Evolutionary conservation across 2,113 vertebrate genomes (phyloP).

Genomic region (Callopanchax toddi): DNA sequence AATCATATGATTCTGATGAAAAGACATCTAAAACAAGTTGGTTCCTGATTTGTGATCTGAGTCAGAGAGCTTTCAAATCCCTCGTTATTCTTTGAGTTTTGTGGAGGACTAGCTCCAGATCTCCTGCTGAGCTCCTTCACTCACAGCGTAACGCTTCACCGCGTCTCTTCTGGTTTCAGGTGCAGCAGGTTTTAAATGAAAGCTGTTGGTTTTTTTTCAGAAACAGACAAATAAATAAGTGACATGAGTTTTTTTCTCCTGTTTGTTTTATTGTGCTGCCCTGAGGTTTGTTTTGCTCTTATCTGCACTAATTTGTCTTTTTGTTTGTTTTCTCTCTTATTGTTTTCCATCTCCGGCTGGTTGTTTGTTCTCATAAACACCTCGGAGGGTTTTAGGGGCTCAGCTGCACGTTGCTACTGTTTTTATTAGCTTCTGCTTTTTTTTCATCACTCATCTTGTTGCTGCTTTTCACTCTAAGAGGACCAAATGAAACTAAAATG

Average conservation of each 20-base stretch:
- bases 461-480: not conserved
- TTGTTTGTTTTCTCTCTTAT: not conserved
- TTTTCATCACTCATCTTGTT: not conserved
- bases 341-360: not conserved
- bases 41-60: too few relatives aligned
- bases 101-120: too few relatives aligned
- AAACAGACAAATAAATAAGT: conserved; percentile 1
- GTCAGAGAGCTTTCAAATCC: too few relatives aligned
- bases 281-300: conserved; percentile 18
- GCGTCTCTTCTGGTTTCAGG: too few relatives aligned
- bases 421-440: conserved; percentile 5
- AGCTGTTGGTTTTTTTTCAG: not conserved
- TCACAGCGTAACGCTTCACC: too few relatives aligned
- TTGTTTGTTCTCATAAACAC: conserved; percentile 14
- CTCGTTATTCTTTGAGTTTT: not conserved
- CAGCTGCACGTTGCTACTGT: conserved; percentile 4
- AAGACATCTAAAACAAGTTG: too few relatives aligned
- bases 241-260: not conserved
- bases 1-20: too few relatives aligned
- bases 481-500: not conserved
- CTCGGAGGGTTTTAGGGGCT: not conserved
- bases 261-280: conserved; percentile 3
- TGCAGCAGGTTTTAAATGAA: not conserved
- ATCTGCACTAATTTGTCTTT: conserved; percentile 20
- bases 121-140: too few relatives aligned